Evolutionary conservation across 2,113 vertebrate species (phyloP).

Genomic region (Phodopus roborovskii): DNA sequence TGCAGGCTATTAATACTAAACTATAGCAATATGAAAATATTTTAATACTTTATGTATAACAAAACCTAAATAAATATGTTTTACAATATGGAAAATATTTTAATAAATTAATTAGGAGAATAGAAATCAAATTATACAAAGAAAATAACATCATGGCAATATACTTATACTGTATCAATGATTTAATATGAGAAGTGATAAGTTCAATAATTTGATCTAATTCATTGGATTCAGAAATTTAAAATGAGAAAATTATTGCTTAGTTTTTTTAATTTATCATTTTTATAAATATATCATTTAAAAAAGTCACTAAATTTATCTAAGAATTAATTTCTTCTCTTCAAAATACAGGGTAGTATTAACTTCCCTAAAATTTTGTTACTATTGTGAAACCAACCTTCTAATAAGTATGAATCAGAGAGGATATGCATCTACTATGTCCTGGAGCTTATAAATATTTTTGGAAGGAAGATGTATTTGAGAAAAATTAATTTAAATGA

Average conservation of each 20-base stretch:
- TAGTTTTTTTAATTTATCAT: not conserved
- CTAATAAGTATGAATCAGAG: not conserved
- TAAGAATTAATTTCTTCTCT: not conserved
- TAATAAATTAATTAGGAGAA: not conserved
- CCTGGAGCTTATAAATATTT: not conserved
- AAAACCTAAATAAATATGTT: conserved; percentile 23
- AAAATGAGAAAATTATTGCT: not conserved
- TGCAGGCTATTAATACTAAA: not conserved
- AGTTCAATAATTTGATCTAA: not conserved
- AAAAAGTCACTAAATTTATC: not conserved
- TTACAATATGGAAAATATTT: not conserved
- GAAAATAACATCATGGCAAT: not conserved
- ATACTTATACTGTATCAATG: not conserved
- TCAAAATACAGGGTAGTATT: not conserved
- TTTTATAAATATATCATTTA: not conserved
- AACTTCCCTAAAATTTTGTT: not conserved
- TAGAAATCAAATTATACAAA: not conserved
- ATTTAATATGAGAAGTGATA: conserved; percentile 4
- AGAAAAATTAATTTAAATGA: not conserved
- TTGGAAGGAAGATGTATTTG: not conserved
- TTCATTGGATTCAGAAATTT: not conserved
- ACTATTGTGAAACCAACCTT: not conserved
- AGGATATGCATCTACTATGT: not conserved
- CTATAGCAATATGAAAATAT: not conserved
- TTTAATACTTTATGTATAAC: not conserved